Conservation (phyloP, 2,888 invertebrate species). For the Cephonodes hylas region DNA sequence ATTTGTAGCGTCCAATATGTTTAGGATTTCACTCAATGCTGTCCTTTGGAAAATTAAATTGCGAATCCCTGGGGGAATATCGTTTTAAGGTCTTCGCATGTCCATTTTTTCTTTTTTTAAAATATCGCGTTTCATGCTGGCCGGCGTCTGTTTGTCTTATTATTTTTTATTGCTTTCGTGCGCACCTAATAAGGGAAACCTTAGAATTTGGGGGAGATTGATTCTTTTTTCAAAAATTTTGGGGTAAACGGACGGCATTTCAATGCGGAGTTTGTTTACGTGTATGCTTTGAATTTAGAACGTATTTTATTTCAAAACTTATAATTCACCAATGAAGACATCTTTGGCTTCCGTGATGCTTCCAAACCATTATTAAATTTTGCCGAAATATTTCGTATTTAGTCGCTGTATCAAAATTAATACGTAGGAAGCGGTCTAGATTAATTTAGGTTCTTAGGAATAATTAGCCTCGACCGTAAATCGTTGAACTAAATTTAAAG, state of each 20-base stretch:
- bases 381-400: too few species aligned
- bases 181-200: conserved; percentile 58
- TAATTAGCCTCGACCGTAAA: too few species aligned
- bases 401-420: too few species aligned
- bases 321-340: background rate
- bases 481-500: too few species aligned
- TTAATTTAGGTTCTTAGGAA: too few species aligned
- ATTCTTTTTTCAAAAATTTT: conserved; percentile 21
- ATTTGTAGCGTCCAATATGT: conserved; percentile 64
- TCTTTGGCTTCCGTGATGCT: background rate
- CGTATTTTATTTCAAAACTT: too few species aligned
- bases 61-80: conserved; percentile 47
- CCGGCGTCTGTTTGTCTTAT: conserved; percentile 59
- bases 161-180: conserved; percentile 58
- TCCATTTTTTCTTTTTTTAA: conserved; percentile 59
- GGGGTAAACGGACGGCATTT: conserved; percentile 21
- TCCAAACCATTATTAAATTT: background rate
- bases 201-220: conserved; percentile 39
- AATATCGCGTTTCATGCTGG: conserved; percentile 69
- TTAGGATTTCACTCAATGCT: conserved; percentile 74
- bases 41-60: conserved; percentile 74
- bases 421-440: too few species aligned
- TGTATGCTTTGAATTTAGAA: background rate
- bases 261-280: conserved; percentile 15
- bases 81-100: conserved; percentile 73